Base-by-base conservation (phyloP, 2,797 vertebrate genomes). In the Megaceryle alcyon region DNA sequence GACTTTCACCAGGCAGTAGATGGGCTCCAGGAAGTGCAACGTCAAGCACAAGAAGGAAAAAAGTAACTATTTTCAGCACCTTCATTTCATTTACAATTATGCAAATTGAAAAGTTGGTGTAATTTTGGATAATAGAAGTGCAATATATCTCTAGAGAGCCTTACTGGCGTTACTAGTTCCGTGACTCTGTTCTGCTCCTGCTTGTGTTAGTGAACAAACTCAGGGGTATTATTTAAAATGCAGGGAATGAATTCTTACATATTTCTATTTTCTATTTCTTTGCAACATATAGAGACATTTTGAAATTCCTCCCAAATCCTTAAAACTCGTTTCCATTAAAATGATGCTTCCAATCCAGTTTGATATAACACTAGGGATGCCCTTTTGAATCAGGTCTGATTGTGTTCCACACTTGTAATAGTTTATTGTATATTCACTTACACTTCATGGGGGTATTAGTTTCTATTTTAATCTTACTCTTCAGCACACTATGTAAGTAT, bases 1-100 rank as follows among this genome's bases (percentile, higher is more conserved):
- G 99, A 99, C 96, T 99, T 99, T 96, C 99, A 99, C 95, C 99
- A 99, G 97, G 99, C 99, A 9, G 99, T 99, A 14, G 99, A 99
- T 59, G 99, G 99, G 82, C 98, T 99, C 43, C 99, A 99, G 97
- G 99, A 99, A 97, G 98, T 98, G 39, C 99, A 99, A 89, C 98
- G 99, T 92, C 99, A 99, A 97, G 99, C 98, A 18, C 99, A 99
- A 92, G 99, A 99, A 94, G 99, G 99, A 90, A 99, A 99, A 98
- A 99, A 98, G 99, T 99, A 98, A 98, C 68, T 97, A 92, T 96
- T 77, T 90, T 75, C 71, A 90, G 46, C 72, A 64, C 21, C 25
- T 73, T 89, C 9, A 15, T 95, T 83, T 94, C 51, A 73, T 72
- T 90, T 92, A 57, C 48, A 77, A 59, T 49, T 71, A 61, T 22